Conservation (phyloP, 2,888 invertebrate species). For the Aleiodes testaceus region DNA sequence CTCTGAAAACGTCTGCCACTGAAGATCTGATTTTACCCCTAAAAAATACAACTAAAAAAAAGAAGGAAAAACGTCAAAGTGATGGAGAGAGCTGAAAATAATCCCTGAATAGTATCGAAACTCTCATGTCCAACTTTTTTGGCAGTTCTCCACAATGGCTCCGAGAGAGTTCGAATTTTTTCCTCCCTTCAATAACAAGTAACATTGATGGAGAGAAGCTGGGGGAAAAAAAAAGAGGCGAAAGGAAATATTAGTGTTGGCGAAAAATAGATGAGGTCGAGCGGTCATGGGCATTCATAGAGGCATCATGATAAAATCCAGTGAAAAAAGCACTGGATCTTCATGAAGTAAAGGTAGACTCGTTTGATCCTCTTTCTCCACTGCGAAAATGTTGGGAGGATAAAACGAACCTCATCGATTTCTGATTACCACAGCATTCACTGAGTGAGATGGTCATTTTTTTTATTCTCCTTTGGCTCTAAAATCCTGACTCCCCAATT, state of each 20-base stretch:
- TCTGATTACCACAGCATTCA: constrained; percentile 53
- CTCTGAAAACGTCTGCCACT: not conserved
- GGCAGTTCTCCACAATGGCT: constrained; percentile 22
- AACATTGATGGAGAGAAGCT: not conserved
- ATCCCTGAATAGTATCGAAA: constrained; percentile 34
- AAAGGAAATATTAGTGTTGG: constrained; percentile 17
- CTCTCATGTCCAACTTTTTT: constrained; percentile 26
- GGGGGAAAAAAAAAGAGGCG: not conserved
- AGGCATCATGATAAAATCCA: constrained; percentile 10
- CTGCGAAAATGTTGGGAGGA: constrained; percentile 39
- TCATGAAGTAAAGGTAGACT: constrained; percentile 8
- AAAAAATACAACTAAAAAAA: not conserved
- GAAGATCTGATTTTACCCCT: not conserved
- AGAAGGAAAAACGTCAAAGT: not conserved
- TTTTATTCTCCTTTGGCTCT: constrained; percentile 12
- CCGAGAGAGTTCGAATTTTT: not conserved
- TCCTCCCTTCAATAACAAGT: not conserved
- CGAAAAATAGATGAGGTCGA: constrained; percentile 28
- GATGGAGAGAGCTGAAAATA: constrained; percentile 27
- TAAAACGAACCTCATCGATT: constrained; percentile 55
- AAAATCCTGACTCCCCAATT: not conserved
- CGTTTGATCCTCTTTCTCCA: constrained; percentile 26
- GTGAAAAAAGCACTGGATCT: not conserved
- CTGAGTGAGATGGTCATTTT: not conserved
- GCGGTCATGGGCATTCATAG: constrained; percentile 28